Percentiles rank a stretch among this genome's conserved stretches.
Conservation (phyloP, 2,888 invertebrate genomes). For the Drosophila vallismaia region DNA sequence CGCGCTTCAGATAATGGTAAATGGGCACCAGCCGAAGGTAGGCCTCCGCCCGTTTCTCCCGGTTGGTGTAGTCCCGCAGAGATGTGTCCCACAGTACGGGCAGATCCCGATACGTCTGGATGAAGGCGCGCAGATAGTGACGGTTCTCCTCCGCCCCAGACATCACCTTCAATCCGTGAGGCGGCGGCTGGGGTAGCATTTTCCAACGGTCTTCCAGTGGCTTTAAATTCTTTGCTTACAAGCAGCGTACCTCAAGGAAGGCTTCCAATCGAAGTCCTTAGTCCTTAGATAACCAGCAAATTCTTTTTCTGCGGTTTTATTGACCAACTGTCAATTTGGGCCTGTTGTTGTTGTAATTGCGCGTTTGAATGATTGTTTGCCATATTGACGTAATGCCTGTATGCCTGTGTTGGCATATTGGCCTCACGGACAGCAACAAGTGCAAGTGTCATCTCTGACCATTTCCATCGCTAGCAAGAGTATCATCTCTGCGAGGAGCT, state of each 20-base stretch:
- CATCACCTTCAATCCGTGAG: slow-evolving; percentile 68
- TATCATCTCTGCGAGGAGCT: background rate
- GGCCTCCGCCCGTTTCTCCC: slow-evolving; percentile 81
- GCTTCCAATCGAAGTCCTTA: slow-evolving; percentile 25
- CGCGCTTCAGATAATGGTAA: slow-evolving; percentile 79
- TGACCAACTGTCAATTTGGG: slow-evolving; percentile 77
- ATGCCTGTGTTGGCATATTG: slow-evolving; percentile 44
- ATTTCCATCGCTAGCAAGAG: background rate
- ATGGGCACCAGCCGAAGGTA: slow-evolving; percentile 79
- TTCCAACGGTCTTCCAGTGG: background rate
- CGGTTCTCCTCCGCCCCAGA: slow-evolving; percentile 81
- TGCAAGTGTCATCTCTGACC: slow-evolving; percentile 34
- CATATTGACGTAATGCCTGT: slow-evolving; percentile 77
- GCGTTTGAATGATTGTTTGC: slow-evolving; percentile 78
- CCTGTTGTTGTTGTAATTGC: slow-evolving; percentile 63
- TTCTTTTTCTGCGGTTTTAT: slow-evolving; percentile 66
- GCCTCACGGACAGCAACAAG: slow-evolving; percentile 72
- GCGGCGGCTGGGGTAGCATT: slow-evolving; percentile 70
- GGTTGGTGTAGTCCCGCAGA: slow-evolving; percentile 81
- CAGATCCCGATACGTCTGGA: slow-evolving; percentile 79
- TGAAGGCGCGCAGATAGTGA: slow-evolving; percentile 78
- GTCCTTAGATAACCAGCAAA: slow-evolving; percentile 50
- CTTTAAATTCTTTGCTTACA: background rate
- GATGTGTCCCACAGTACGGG: slow-evolving; percentile 82
- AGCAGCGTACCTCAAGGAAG: background rate